phyloP scores from a whole-genome alignment of 2,797 vertebrate genomes.

The Eremophila alpestris region DNA sequence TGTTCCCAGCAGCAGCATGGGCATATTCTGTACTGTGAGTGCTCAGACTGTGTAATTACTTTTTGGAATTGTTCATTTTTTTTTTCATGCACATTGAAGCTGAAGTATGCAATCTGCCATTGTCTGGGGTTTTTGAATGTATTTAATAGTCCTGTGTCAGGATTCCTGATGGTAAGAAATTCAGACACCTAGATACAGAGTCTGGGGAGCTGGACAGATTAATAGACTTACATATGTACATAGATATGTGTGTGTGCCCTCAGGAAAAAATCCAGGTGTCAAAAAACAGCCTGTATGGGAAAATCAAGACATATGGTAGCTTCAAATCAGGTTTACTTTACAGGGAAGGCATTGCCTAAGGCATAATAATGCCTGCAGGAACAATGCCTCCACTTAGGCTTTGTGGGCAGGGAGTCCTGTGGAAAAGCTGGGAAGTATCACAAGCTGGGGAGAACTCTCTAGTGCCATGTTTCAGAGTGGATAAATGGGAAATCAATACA shows the following conservation, averaged over 20 bases:
- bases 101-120: not conserved
- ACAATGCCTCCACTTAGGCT: not conserved
- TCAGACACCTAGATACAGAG: not conserved
- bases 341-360: not conserved
- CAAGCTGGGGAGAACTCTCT: not conserved
- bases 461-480: not conserved
- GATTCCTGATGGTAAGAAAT: not conserved
- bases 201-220: not conserved
- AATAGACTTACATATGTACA: not conserved
- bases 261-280: not conserved
- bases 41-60: not conserved
- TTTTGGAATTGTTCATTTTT: not conserved
- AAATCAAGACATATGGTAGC: not conserved
- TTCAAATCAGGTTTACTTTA: conserved; percentile 7
- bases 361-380: not conserved
- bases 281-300: not conserved
- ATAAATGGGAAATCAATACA: conserved; percentile 2
- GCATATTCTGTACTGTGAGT: not conserved
- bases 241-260: not conserved
- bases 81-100: not conserved
- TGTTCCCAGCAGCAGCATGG: not conserved
- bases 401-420: not conserved
- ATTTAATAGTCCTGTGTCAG: not conserved
- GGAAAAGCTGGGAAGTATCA: not conserved
- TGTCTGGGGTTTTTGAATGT: not conserved